Conservation (phyloP, 1,140 invertebrate species). For the Arion vulgaris region DNA sequence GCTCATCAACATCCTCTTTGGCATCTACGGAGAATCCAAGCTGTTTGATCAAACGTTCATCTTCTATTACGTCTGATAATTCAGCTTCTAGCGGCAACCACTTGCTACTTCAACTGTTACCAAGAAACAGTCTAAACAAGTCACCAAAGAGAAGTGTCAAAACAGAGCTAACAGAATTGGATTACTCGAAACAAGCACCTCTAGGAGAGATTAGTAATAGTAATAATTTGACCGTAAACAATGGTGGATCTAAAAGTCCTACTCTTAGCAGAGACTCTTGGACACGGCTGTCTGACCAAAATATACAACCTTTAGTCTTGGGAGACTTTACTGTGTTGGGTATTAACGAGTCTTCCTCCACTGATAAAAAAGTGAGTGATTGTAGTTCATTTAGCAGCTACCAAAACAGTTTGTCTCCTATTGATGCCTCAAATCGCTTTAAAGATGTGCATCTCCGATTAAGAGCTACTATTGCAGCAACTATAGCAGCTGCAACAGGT, state of each 20-base stretch:
- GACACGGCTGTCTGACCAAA: conserved; percentile 22
- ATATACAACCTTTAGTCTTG: conserved; percentile 9
- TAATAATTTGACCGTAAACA: conserved; percentile 18
- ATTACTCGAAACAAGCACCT: background rate
- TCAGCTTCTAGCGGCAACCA: conserved; percentile 27
- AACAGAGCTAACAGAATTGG: background rate
- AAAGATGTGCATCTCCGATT: conserved; percentile 12
- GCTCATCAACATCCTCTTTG: conserved; percentile 33
- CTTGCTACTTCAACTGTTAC: background rate
- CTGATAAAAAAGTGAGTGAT: conserved; percentile 22
- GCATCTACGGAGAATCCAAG: background rate
- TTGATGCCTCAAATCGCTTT: conserved; percentile 26
- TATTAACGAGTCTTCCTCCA: conserved; percentile 27
- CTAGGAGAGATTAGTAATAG: background rate
- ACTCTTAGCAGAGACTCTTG: conserved; percentile 24
- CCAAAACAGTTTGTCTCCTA: conserved; percentile 19
- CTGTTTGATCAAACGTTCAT: background rate
- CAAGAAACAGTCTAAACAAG: background rate
- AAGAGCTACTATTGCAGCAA: conserved; percentile 35
- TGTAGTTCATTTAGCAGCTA: conserved; percentile 18
- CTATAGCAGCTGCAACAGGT: conserved; percentile 21
- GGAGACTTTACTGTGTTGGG: conserved; percentile 16
- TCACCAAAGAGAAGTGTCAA: background rate
- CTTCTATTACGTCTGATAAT: background rate
- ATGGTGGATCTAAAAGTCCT: background rate